These are phyloP conservation scores for Mactromeris polynyma DNA, from an alignment of 2,888 invertebrate species.

Conservation along the genomic window DNA sequence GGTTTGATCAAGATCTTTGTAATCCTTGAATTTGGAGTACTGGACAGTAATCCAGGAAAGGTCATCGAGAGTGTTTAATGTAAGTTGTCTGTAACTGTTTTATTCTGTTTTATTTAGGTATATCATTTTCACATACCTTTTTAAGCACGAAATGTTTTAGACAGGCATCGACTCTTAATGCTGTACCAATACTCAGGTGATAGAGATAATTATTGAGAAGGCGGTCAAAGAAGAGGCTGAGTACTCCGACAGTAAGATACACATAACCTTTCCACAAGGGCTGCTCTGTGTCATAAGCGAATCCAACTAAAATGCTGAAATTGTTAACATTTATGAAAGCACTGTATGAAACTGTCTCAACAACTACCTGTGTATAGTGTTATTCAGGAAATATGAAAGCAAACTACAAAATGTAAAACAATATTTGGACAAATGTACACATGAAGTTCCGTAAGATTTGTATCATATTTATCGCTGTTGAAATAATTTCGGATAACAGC, in stretches of 20 bases:
- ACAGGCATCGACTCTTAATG: constrained; percentile 94
- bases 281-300: constrained; percentile 90
- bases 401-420: no score
- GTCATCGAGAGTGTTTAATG: not conserved
- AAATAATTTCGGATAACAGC: no score
- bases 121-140: constrained; percentile 88
- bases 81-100: no score
- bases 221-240: constrained; percentile 94
- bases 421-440: no score
- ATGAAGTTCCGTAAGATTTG: no score
- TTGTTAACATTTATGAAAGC: not conserved
- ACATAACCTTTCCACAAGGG: constrained; percentile 59
- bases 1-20: not conserved
- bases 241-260: constrained; percentile 87
- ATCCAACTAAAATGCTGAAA: constrained; percentile 92
- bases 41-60: not conserved
- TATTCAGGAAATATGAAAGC: no score
- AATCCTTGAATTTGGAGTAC: not conserved
- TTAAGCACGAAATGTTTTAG: constrained; percentile 95
- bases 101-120: not conserved
- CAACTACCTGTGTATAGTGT: no score
- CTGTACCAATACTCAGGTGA: constrained; percentile 88
- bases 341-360: no score
- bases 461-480: no score
- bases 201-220: constrained; percentile 91